These are phyloP conservation scores for Osmerus eperlanus DNA, from an alignment of 2,113 vertebrate genomes.

Conservation along the genomic window DNA sequence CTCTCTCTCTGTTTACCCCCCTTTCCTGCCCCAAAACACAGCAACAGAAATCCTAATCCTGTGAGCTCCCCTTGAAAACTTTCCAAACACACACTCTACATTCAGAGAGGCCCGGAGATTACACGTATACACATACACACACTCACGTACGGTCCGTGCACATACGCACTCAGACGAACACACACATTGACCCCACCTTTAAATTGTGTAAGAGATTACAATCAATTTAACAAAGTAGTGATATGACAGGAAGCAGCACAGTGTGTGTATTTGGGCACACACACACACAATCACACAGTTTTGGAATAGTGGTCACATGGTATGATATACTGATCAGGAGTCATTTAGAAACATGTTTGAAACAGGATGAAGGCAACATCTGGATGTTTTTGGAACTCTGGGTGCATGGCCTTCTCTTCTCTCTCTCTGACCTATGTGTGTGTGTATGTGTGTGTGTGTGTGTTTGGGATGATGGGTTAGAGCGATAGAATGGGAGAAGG, in stretches of 20 bases:
- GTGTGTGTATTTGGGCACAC: neutral
- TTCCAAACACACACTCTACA: slow-evolving; percentile 56
- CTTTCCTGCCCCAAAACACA: slow-evolving; percentile 42
- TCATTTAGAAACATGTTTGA: neutral
- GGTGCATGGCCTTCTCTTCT: no score
- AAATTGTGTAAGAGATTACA: slow-evolving; percentile 1
- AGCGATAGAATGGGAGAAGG: no score
- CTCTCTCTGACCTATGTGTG: no score
- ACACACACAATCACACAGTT: neutral
- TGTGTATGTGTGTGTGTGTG: no score
- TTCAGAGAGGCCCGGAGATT: slow-evolving; percentile 42
- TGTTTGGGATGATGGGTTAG: no score
- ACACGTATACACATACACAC: neutral
- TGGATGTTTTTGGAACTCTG: no score
- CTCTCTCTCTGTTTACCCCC: neutral
- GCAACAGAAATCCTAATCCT: slow-evolving; percentile 60
- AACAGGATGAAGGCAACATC: no score
- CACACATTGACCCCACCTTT: neutral
- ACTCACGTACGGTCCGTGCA: slow-evolving; percentile 23
- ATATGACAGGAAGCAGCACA: neutral
- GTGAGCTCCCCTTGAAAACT: slow-evolving; percentile 59
- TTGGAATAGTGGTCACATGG: neutral
- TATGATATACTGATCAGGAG: neutral
- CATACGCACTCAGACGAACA: slow-evolving; percentile 2
- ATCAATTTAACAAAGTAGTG: neutral